Conservation (phyloP, 2,888 invertebrate genomes). For the Dryobotodes eremita region DNA sequence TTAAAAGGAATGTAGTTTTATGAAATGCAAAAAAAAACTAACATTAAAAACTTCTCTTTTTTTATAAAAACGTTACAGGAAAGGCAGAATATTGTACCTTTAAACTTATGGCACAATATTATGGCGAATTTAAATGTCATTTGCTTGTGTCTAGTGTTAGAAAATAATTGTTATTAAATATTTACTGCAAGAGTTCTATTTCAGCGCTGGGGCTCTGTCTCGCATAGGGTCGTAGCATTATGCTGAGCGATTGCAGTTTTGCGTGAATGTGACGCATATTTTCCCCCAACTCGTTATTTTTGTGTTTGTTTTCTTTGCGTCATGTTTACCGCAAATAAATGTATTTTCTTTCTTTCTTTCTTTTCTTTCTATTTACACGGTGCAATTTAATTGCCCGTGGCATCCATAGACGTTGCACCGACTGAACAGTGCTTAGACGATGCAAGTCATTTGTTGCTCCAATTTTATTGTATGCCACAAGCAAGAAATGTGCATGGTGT, state of each 20-base stretch:
- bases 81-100: constrained; percentile 19
- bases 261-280: no score
- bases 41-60: background rate
- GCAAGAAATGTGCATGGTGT: background rate
- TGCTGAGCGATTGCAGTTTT: no score
- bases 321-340: no score
- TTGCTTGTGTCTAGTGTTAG: background rate
- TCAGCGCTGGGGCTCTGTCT: no score
- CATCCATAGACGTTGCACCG: background rate
- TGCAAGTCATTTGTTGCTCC: background rate
- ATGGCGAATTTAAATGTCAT: constrained; percentile 10
- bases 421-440: background rate
- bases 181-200: background rate
- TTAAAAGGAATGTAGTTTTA: constrained; percentile 42
- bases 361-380: background rate
- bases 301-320: no score
- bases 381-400: background rate
- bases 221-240: no score
- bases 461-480: background rate
- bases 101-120: constrained; percentile 21
- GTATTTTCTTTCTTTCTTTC: no score
- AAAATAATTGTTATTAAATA: background rate
- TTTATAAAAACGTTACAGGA: background rate
- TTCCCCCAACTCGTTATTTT: no score
- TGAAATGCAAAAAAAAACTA: constrained; percentile 8